Evolutionary conservation across 1,140 invertebrate species (phyloP).

Genomic region (Drosophila ambigua): DNA sequence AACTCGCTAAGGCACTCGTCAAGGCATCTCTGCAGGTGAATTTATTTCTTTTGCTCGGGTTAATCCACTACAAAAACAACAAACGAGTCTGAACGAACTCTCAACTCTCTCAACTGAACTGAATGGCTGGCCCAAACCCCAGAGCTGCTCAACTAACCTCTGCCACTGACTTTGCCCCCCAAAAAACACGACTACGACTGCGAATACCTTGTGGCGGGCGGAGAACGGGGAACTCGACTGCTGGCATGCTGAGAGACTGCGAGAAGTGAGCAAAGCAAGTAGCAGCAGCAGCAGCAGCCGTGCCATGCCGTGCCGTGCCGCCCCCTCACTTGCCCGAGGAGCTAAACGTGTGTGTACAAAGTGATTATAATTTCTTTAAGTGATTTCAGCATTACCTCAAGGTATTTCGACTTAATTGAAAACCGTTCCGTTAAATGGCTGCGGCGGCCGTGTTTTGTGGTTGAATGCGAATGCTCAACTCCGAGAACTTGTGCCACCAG

Average conservation of each 20-base stretch:
- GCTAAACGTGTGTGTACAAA: constrained; percentile 77
- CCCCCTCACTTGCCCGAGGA: constrained; percentile 32
- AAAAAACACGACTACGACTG: no score
- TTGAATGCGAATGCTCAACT: constrained; percentile 45
- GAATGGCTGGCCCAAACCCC: constrained; percentile 3
- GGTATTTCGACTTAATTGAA: constrained; percentile 75
- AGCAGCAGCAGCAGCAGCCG: constrained; percentile 46
- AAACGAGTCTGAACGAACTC: background rate
- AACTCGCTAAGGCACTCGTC: constrained; percentile 47
- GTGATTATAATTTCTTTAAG: constrained; percentile 81
- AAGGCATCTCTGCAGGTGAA: constrained; percentile 72
- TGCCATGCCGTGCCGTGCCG: no score
- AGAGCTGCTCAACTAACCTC: constrained; percentile 4
- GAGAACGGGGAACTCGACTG: no score
- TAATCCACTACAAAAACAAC: constrained; percentile 77
- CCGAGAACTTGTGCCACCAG: no score
- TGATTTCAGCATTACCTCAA: constrained; percentile 78
- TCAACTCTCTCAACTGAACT: constrained; percentile 27
- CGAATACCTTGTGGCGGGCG: no score
- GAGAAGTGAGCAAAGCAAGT: constrained; percentile 20
- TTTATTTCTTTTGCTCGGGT: constrained; percentile 77
- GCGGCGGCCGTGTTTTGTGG: constrained; percentile 46
- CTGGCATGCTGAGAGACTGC: no score
- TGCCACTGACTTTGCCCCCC: constrained; percentile 6
- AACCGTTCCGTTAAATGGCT: constrained; percentile 75